These are phyloP conservation scores for Tineola bisselliella DNA, from an alignment of 2,888 invertebrate species.

Conservation along the genomic window DNA sequence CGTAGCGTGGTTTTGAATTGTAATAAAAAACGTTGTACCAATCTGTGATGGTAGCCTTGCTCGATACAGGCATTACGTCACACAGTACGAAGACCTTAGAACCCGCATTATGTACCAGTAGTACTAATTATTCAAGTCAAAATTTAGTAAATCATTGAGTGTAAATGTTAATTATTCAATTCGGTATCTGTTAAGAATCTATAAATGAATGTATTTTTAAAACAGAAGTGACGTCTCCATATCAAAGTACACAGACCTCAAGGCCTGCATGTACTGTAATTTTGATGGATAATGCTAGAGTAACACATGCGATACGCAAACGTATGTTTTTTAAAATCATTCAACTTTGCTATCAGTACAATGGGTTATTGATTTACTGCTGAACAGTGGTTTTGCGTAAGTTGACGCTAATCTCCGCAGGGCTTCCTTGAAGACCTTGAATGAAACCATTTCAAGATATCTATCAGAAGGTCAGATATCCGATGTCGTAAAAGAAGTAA, in stretches of 20 bases:
- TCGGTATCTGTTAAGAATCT: too few species aligned
- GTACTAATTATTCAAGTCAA: too few species aligned
- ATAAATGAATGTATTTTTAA: too few species aligned
- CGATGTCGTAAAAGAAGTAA: neutral
- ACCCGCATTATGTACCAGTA: neutral
- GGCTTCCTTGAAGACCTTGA: neutral
- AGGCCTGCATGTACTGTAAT: neutral
- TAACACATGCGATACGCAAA: neutral
- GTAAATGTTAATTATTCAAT: too few species aligned
- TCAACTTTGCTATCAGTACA: neutral
- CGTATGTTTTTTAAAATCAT: neutral
- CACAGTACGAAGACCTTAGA: slow-evolving; percentile 7
- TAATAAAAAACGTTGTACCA: neutral
- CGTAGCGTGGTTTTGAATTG: neutral
- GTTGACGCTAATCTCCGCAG: neutral
- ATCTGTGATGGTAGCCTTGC: slow-evolving; percentile 1
- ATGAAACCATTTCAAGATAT: neutral
- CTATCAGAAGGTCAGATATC: neutral
- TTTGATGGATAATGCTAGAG: neutral
- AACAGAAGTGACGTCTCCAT: neutral
- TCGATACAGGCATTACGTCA: neutral
- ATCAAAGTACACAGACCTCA: neutral
- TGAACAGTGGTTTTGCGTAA: neutral
- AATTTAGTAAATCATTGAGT: too few species aligned
- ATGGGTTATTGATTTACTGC: neutral